phyloP scores from a whole-genome alignment of 2,113 vertebrate species.

The Scortum barcoo region DNA sequence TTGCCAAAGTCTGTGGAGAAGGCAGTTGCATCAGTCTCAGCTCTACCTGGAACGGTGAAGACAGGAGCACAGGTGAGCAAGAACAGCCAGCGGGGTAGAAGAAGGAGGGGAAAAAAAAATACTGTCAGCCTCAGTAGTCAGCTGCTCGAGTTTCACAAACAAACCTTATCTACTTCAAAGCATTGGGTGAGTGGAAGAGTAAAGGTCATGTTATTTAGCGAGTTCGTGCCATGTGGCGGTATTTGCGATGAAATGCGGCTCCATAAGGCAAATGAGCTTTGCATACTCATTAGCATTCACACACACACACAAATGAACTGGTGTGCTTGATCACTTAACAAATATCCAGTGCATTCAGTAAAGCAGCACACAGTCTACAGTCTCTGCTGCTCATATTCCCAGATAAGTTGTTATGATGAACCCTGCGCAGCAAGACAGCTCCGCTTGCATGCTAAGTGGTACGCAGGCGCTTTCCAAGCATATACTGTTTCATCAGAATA shows the following conservation, averaged over 20 bases:
- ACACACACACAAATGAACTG: conserved; percentile 5
- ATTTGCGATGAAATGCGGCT: neutral
- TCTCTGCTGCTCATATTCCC: conserved; percentile 10
- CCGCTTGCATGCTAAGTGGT: conserved; percentile 42
- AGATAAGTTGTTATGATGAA: conserved; percentile 18
- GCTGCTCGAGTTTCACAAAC: conserved; percentile 30
- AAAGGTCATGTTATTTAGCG: neutral
- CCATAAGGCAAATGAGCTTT: neutral
- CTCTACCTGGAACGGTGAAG: conserved; percentile 38
- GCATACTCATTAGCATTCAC: conserved; percentile 1
- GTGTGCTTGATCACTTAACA: conserved; percentile 34
- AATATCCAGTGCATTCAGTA: conserved; percentile 23
- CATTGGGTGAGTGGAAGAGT: neutral
- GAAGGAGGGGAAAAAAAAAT: neutral
- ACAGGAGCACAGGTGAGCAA: conserved; percentile 40
- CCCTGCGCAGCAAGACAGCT: conserved; percentile 10
- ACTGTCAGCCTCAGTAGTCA: conserved; percentile 31
- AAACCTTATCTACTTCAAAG: conserved; percentile 29
- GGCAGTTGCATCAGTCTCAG: conserved; percentile 61
- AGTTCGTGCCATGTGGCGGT: neutral
- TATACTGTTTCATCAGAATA: conserved; percentile 26
- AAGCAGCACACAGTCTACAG: conserved; percentile 25
- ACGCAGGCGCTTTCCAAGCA: conserved; percentile 9
- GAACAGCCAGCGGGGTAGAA: conserved; percentile 28
- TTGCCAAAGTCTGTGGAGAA: conserved; percentile 51